These are phyloP conservation scores for Heliconius himera DNA, from an alignment of 1,140 invertebrate species.

Conservation along the genomic window DNA sequence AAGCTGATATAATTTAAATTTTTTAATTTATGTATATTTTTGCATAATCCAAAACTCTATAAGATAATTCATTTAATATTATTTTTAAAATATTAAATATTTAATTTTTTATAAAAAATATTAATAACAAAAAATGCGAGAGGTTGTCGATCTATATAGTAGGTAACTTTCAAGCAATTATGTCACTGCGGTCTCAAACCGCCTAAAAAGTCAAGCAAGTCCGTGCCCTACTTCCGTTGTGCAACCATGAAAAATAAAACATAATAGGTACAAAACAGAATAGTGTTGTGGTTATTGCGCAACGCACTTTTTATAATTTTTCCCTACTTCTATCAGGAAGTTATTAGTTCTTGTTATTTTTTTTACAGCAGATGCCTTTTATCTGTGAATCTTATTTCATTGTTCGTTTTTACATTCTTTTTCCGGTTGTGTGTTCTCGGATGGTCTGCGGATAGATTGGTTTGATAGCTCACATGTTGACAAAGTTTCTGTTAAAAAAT, in stretches of 20 bases:
- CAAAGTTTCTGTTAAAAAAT: background rate
- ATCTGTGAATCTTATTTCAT: constrained; percentile 31
- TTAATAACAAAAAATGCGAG: background rate
- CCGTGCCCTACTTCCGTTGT: constrained; percentile 27
- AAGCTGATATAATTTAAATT: too few relatives aligned
- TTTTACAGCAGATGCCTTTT: constrained; percentile 20
- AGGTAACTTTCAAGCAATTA: constrained; percentile 23
- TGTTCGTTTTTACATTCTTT: constrained; percentile 25
- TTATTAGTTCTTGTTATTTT: constrained; percentile 24
- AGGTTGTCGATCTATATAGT: background rate
- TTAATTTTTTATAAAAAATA: too few relatives aligned
- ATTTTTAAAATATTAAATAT: background rate
- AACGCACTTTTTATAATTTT: constrained; percentile 27
- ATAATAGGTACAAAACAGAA: constrained; percentile 16
- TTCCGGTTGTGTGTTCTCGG: constrained; percentile 14
- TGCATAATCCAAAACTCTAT: background rate
- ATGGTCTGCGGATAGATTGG: background rate
- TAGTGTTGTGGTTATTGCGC: constrained; percentile 13
- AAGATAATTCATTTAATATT: background rate
- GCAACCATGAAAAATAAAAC: constrained; percentile 31
- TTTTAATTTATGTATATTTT: background rate
- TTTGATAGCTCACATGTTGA: background rate
- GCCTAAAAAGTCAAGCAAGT: constrained; percentile 16
- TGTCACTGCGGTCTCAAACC: constrained; percentile 16
- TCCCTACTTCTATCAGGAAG: constrained; percentile 36